Conservation (phyloP, 2,797 vertebrate genomes). For the Myiotriccus ornatus region DNA sequence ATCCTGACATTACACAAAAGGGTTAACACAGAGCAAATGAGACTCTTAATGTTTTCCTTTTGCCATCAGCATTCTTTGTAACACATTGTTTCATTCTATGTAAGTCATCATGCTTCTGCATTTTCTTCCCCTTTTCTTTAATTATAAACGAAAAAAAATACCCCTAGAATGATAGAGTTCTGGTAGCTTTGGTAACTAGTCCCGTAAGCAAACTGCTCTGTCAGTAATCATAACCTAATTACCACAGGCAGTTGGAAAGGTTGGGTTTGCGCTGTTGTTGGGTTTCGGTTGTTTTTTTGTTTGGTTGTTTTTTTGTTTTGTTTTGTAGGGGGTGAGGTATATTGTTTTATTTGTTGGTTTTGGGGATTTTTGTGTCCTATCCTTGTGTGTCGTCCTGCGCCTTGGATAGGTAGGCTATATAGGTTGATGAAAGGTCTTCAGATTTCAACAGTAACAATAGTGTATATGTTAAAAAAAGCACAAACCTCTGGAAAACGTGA, state of each 20-base stretch:
- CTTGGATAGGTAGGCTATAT: neutral
- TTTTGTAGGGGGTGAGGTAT: too few species aligned
- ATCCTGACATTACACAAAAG: neutral
- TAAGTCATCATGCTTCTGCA: conserved; percentile 54
- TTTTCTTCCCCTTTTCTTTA: conserved; percentile 26
- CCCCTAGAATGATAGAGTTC: conserved; percentile 50
- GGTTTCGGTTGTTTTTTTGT: neutral
- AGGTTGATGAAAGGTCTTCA: neutral
- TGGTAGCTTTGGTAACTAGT: conserved; percentile 67
- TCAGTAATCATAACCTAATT: conserved; percentile 66
- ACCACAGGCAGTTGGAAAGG: conserved; percentile 39
- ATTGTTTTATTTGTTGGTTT: neutral
- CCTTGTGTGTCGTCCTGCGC: too few species aligned
- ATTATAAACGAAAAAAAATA: conserved; percentile 44
- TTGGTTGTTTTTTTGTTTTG: too few species aligned
- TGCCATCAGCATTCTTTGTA: conserved; percentile 47
- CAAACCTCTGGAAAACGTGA: neutral
- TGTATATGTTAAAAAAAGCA: neutral
- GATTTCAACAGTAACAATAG: conserved; percentile 16
- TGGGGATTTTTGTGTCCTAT: neutral
- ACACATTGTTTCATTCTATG: conserved; percentile 39
- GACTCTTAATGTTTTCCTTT: conserved; percentile 34
- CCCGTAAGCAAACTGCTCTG: conserved; percentile 58
- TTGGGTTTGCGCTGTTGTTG: neutral
- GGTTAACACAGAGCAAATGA: conserved; percentile 23